Percentiles rank a stretch among this genome's conserved stretches.
Conservation (phyloP, 2,888 invertebrate species). For the Lepas anatifera region DNA sequence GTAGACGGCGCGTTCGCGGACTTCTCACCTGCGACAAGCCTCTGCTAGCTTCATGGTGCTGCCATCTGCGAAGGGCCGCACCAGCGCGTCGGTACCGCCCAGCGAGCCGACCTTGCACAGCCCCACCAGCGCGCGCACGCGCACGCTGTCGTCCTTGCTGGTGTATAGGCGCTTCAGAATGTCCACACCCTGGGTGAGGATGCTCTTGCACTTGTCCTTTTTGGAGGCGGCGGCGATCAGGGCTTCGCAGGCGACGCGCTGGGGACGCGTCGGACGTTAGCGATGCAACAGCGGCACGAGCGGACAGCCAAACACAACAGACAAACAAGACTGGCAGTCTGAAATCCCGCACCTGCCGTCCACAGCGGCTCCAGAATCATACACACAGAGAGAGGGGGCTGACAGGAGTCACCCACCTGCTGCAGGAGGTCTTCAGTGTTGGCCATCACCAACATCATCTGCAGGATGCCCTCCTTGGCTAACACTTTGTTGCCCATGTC, state of each 20-base stretch:
- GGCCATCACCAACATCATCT: slow-evolving; percentile 96
- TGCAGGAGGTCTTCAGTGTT: slow-evolving; percentile 79
- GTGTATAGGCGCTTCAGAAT: slow-evolving; percentile 88
- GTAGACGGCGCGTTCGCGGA: no score
- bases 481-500: slow-evolving; percentile 67
- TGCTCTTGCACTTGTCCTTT: slow-evolving; percentile 86
- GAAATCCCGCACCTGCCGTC: no score
- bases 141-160: slow-evolving; percentile 76
- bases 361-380: no score
- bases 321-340: no score
- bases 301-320: no score
- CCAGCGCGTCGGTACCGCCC: slow-evolving; percentile 90
- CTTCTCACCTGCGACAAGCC: slow-evolving; percentile 62
- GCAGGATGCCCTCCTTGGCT: slow-evolving; percentile 62
- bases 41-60: slow-evolving; percentile 83
- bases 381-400: no score
- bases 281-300: no score
- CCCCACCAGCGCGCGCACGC: slow-evolving; percentile 79
- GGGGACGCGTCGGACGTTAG: no score
- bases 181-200: slow-evolving; percentile 76
- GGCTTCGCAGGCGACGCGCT: slow-evolving; percentile 92
- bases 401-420: slow-evolving; percentile 41
- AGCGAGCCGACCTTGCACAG: slow-evolving; percentile 90
- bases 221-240: slow-evolving; percentile 93
- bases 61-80: slow-evolving; percentile 88